Conservation (phyloP, 2,113 vertebrate genomes). For the Ellobius talpinus region DNA sequence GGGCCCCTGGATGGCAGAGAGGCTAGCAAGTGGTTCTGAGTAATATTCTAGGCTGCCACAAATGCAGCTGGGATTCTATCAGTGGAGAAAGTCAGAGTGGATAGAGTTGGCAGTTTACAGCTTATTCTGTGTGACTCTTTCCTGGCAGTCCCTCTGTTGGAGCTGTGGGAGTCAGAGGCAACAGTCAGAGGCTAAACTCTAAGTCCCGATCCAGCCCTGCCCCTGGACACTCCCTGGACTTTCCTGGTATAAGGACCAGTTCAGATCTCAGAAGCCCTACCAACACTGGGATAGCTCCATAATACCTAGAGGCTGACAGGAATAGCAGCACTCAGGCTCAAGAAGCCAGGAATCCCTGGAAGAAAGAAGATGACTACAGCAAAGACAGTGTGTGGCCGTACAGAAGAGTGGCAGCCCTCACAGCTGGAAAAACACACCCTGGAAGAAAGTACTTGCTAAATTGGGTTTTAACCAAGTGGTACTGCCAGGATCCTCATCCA, state of each 20-base stretch:
- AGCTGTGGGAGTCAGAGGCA: neutral
- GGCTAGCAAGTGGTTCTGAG: neutral
- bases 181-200: neutral
- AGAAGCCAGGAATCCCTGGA: neutral
- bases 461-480: neutral
- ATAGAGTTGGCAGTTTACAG: neutral
- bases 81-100: neutral
- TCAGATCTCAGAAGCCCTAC: neutral
- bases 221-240: neutral
- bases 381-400: neutral
- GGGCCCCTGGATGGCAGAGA: neutral
- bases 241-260: neutral
- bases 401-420: neutral
- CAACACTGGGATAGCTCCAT: neutral
- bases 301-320: neutral
- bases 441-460: neutral
- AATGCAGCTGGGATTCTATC: neutral
- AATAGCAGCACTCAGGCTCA: neutral
- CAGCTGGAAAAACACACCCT: neutral
- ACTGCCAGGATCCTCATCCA: neutral
- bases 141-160: neutral
- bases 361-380: neutral
- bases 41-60: neutral
- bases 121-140: neutral
- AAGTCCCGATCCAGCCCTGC: neutral